These are phyloP conservation scores for Takifugu rubripes DNA, from an alignment of 2,797 vertebrate species.

Conservation along the genomic window DNA sequence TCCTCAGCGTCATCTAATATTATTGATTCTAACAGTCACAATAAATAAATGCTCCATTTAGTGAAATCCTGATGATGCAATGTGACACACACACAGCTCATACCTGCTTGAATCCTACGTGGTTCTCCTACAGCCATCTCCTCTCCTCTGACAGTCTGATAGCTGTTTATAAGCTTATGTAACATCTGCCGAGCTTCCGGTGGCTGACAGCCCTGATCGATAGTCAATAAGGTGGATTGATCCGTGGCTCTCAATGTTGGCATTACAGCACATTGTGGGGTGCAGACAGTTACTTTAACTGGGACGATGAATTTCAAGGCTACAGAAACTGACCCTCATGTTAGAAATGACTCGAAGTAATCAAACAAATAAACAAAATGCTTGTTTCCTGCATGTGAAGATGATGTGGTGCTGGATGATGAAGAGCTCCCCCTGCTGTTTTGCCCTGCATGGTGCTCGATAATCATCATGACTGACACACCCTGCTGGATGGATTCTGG, in stretches of 20 bases:
- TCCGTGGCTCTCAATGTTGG: background rate
- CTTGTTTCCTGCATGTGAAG: background rate
- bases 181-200: conserved; percentile 25
- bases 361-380: background rate
- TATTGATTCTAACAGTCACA: too few species aligned
- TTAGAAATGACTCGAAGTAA: too few species aligned
- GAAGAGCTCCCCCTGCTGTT: conserved; percentile 25
- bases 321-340: too few species aligned
- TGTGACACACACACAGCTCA: conserved; percentile 1
- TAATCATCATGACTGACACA: too few species aligned
- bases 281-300: background rate
- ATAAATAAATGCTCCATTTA: background rate
- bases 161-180: conserved; percentile 3
- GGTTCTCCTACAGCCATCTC: conserved; percentile 16
- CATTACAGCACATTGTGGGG: background rate
- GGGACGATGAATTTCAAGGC: background rate
- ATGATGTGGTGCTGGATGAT: too few species aligned
- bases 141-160: background rate
- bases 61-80: background rate
- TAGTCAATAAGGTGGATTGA: conserved; percentile 35
- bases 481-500: background rate
- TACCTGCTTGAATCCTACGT: conserved; percentile 17
- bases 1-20: too few species aligned
- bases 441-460: background rate
- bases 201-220: conserved; percentile 15